These are phyloP conservation scores for Accipiter cooperii DNA, from an alignment of 2,113 vertebrate genomes.

Conservation along the genomic window DNA sequence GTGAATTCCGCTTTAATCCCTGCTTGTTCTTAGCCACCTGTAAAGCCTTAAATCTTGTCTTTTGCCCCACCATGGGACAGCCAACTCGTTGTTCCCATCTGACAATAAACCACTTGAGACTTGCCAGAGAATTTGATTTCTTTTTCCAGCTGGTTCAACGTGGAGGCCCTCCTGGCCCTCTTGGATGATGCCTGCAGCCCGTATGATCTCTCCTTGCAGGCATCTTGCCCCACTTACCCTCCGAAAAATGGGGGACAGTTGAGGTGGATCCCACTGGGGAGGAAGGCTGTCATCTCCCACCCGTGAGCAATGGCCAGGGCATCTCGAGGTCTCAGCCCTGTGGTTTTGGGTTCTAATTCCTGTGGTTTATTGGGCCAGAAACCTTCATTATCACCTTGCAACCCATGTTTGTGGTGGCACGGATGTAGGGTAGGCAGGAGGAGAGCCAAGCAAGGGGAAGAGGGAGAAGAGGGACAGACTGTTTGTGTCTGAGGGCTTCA, in stretches of 20 bases:
- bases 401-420: rapidly evolving
- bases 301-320: too few species aligned
- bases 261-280: neutral
- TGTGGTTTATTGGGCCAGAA: neutral
- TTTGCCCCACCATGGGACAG: neutral
- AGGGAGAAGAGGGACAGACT: neutral
- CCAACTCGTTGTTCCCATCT: neutral
- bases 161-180: too few species aligned
- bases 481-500: too few species aligned
- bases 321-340: neutral
- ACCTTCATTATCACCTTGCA: neutral
- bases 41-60: neutral
- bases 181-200: neutral
- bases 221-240: neutral
- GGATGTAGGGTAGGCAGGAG: neutral
- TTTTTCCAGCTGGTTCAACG: neutral
- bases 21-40: neutral
- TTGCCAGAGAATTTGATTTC: neutral
- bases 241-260: neutral
- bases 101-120: neutral
- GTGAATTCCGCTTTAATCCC: neutral
- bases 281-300: neutral
- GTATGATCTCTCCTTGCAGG: neutral
- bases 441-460: neutral
- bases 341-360: neutral